These are phyloP conservation scores for Galemys pyrenaicus DNA, from an alignment of 2,113 vertebrate species.

Conservation along the genomic window DNA sequence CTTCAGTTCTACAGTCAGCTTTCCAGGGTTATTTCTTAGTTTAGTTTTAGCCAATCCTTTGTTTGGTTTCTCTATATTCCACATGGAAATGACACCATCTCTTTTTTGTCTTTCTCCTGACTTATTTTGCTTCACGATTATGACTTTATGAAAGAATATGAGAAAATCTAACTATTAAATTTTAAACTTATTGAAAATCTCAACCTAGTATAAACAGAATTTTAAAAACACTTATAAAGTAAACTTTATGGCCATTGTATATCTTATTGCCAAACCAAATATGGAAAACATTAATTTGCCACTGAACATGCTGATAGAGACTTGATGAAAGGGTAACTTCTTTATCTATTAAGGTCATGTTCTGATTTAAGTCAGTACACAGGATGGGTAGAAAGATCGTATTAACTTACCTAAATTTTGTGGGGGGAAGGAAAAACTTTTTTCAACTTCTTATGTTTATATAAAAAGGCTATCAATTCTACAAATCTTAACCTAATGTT, in stretches of 20 bases:
- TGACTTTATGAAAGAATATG: neutral
- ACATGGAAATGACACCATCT: no score
- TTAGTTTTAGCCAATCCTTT: no score
- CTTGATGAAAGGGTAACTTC: neutral
- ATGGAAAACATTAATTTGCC: neutral
- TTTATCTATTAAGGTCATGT: neutral
- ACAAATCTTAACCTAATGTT: neutral
- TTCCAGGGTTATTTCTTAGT: no score
- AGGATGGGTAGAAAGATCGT: neutral
- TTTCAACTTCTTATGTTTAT: conserved; percentile 2
- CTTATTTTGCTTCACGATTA: no score
- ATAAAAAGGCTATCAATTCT: neutral
- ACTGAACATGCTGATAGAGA: neutral
- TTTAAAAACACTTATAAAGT: neutral
- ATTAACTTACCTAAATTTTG: neutral
- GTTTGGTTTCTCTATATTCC: no score
- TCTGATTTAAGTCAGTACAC: neutral
- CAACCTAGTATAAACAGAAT: neutral
- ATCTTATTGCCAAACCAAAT: neutral
- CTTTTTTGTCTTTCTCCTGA: no score
- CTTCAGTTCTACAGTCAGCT: no score
- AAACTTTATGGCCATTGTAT: neutral
- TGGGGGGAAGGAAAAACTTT: neutral
- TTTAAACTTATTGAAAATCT: neutral
- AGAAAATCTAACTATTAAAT: neutral